Base-by-base conservation (phyloP, 2,113 vertebrate genomes). In the Morone saxatilis region DNA sequence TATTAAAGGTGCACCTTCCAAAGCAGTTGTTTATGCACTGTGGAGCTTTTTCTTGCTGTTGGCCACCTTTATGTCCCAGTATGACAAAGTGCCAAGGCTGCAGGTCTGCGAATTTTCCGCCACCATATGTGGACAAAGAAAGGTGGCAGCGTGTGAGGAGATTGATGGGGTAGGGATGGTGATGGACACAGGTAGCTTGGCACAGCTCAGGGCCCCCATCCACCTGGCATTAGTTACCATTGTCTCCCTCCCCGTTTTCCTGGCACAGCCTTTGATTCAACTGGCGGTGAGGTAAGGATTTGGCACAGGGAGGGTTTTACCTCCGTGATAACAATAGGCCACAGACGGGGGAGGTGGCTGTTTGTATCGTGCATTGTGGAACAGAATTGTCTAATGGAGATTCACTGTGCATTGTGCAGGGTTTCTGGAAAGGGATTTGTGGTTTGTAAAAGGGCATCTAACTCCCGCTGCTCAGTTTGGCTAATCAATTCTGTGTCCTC, bases 261-360 rank as follows among this genome's bases (percentile, higher is more conserved):
- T 91, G 91, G 88, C 90, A 85, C 47, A 57, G 78, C 50, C 74
- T 86, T 75, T 87, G 89, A 90, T 91, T 91, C 91, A 88, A 88
- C 90, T 89, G 91, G 89, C 85, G 11, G 80, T 51, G 86, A 85
- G 91, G 88, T 85, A 74, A 88, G 86, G 90, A 83, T 92, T 91
- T 94, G 89, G 92, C 93, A 83, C 71, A 7, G 72, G 47, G 62
- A 68, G 19, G 81, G 65, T 89, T 92, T 88, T 91, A 83, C 83
- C 87, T 92, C 82, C 25, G 22, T 67, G 84, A 72, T 70, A 91
- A 94, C 94, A 94, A 94, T 91, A 71, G 86, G 41, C 68, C 84
- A 70, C 78, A 89, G 83, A 72, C 69, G 20, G 75, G 72, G 85
- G 86, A 84, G 74, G 84, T 67, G 71, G 70, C 63, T 76, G 77